Percentiles rank a stretch among this genome's conserved stretches.
Conservation (phyloP, 2,113 vertebrate genomes). For the Siniperca chuatsi region DNA sequence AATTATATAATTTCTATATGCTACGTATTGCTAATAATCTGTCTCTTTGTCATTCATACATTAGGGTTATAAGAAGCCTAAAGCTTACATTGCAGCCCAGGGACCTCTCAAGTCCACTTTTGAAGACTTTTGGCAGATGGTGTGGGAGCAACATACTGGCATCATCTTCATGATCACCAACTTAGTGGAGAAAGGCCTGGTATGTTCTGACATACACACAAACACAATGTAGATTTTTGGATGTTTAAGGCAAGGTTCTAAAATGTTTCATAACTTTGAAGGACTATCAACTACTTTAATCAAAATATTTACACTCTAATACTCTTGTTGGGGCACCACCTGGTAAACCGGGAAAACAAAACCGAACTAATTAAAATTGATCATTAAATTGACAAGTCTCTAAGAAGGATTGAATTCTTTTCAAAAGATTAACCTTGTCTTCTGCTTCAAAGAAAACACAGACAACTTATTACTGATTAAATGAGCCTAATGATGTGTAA, state of each 20-base stretch:
- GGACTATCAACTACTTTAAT: no score
- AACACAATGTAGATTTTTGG: not conserved
- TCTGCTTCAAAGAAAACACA: no score
- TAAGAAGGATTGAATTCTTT: no score
- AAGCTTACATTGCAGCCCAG: constrained; percentile 96
- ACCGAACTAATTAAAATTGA: no score
- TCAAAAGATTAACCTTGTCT: no score
- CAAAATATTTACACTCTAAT: no score
- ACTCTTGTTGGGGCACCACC: no score
- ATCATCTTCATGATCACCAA: constrained; percentile 98
- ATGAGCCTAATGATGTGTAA: no score
- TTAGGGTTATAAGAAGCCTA: constrained; percentile 96
- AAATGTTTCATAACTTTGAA: not conserved
- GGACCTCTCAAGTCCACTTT: constrained; percentile 96
- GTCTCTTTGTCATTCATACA: not conserved
- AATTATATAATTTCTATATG: not conserved
- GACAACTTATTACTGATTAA: no score
- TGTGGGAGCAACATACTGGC: constrained; percentile 96
- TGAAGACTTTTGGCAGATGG: constrained; percentile 98
- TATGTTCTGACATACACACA: constrained; percentile 77
- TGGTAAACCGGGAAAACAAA: no score
- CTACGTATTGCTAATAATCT: not conserved
- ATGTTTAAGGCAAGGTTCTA: not conserved
- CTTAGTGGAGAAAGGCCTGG: constrained; percentile 96
- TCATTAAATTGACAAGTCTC: no score